These are phyloP conservation scores for Natrix natrix DNA, from an alignment of 2,797 vertebrate genomes.

Conservation along the genomic window DNA sequence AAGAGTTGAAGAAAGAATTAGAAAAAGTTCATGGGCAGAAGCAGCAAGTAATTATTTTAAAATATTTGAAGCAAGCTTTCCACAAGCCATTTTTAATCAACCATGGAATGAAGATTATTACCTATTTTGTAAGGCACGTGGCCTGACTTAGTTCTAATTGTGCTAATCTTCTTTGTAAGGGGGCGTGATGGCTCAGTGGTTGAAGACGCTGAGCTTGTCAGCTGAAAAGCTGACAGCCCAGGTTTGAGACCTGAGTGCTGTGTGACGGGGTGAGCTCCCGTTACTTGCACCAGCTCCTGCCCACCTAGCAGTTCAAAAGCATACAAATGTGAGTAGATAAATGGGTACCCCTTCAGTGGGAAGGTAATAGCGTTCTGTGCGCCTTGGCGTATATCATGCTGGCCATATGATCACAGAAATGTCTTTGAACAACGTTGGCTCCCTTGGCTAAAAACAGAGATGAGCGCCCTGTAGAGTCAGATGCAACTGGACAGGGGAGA, in stretches of 20 bases:
- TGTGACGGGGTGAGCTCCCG: neutral
- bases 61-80: constrained; percentile 75
- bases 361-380: neutral
- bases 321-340: neutral
- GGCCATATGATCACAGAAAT: neutral
- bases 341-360: neutral
- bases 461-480: neutral
- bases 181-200: neutral
- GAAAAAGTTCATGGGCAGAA: constrained; percentile 96
- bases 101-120: constrained; percentile 67
- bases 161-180: constrained; percentile 23
- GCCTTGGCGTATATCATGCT: neutral
- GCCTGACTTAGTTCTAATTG: constrained; percentile 60
- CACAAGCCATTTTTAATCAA: constrained; percentile 58
- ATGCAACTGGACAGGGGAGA: neutral
- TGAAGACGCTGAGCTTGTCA: neutral
- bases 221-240: neutral
- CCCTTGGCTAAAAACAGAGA: neutral
- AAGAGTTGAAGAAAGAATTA: constrained; percentile 97
- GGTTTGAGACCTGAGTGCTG: neutral
- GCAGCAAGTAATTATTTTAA: constrained; percentile 97
- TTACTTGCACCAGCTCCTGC: neutral
- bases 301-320: neutral
- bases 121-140: constrained; percentile 66
- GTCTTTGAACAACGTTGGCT: neutral